Evolutionary conservation across 2,113 vertebrate species (phyloP), one percentile per base, ranked within the genome.

Genomic region (Platichthys flesus): DNA sequence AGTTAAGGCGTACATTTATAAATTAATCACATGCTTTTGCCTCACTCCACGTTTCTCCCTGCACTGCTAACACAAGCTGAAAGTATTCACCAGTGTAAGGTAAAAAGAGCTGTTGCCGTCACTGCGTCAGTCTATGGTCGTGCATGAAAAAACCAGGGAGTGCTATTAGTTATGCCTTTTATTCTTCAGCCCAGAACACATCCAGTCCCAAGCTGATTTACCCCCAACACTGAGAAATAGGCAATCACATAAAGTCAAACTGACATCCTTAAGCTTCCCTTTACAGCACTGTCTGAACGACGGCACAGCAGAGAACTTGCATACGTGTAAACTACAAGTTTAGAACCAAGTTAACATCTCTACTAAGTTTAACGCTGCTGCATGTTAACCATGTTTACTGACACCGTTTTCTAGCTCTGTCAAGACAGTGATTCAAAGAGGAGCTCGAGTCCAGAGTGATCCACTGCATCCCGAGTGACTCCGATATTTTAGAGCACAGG

Each of bases 21-120:
- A 85, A 81, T 68, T 14, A 59, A 79, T 78, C 76, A 59, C 60
- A 23, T 26, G 16, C 21, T n/a, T 57, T 42, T 55, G 45, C 42
- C 12, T 31, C 21, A 1, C 59, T 69, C 37, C 5, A 13, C 2
- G 16, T 31, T 71, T 8, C 10, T 47, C 23, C 6, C 13, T 23
- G 0, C 35, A n/a, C 40, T 10, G 40, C 20, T 7, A 31, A 64
- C 23, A 60, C 16, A 40, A 31, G 40, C 15, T 24, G 56, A 65
- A 55, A 66, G 21, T 14, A 51, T 55, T 71, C 24, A 40, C 14
- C n/a, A 55, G 5, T 37, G 26, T 58, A 10, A 42, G 6, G 31
- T 28, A 7, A 31, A 61, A 26, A 35, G 4, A 55, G 45, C 13
- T 9, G 51, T 0, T 23, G 52, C 14, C n/a, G 21, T 79, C 63